Evolutionary conservation across 2,113 vertebrate species (phyloP), one percentile per base, ranked within the genome.

Genomic region (Girardinichthys multiradiatus): DNA sequence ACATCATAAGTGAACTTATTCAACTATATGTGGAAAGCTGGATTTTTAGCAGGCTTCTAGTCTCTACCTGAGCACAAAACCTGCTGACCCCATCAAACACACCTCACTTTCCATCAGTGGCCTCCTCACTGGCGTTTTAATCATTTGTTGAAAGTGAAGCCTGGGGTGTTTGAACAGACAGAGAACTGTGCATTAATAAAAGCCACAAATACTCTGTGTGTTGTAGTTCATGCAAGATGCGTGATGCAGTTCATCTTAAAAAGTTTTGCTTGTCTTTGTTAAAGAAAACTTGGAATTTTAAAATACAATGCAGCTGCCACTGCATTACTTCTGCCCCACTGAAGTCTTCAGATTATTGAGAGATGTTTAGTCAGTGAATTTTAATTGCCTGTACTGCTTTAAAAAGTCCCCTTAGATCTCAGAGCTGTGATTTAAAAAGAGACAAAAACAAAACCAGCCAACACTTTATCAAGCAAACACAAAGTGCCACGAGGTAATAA

Each of bases 331-430:
- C 33, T 30, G 9, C 70, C n/a, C 30, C n/a, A 27, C 42, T 33
- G 27, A 45, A 79, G 57, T n/a, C 15, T 67, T 51, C 21, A 8
- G 24, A 6, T 62, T 31, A 27, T 66, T 64, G 35, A 57, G 57
- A 27, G 59, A 66, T 2, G 33, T 31, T 74, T 65, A 70, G 51
- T 29, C 5, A 42, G 26, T 59, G 27, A 68, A 76, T 71, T 80
- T 81, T 79, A 77, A 79, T 84, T 82, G 54, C 70, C 39, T 9
- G 59, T 19, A 64, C 59, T 83, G 35, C 71, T 75, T 68, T 73
- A 63, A 79, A 74, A 78, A 54, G 62, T 61, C 28, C 72, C 26
- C 12, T 68, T 31, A 70, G 54, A 81, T 82, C 39, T 68, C 57
- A 30, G 26, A 64, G 42, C 21, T 26, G n/a, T n/a, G 19, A 31